Evolutionary conservation across 2,888 invertebrate species (phyloP).

Genomic region (Caenorhabditis angaria): DNA sequence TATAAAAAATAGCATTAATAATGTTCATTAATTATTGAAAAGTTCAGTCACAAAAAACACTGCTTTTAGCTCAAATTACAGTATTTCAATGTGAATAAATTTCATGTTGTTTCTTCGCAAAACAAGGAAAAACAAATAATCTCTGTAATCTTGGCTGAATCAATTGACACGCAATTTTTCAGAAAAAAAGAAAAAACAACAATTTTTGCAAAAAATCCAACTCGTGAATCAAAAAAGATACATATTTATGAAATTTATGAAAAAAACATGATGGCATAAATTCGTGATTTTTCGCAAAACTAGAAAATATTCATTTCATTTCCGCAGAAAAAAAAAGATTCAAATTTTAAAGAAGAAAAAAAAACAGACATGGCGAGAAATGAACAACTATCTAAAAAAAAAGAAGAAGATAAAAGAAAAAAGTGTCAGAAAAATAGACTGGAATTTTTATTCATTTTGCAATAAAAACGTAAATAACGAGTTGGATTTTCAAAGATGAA

Average conservation of each 20-base stretch:
- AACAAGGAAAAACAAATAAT: not conserved
- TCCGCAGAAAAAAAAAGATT: conserved; percentile 9
- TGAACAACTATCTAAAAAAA: not conserved
- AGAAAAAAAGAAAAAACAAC: not conserved
- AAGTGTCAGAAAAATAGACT: conserved; percentile 3
- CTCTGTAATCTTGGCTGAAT: not conserved
- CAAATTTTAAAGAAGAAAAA: not conserved
- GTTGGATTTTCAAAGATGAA: not conserved
- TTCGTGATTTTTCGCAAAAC: not conserved
- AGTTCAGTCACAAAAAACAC: too few relatives aligned
- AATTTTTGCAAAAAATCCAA: not conserved
- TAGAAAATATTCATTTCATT: conserved; percentile 13
- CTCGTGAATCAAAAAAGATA: not conserved
- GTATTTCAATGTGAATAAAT: too few relatives aligned
- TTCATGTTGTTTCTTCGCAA: not conserved
- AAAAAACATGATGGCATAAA: too few relatives aligned
- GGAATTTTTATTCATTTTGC: not conserved
- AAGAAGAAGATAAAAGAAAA: not conserved
- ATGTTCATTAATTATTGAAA: too few relatives aligned
- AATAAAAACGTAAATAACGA: not conserved
- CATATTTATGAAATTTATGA: not conserved
- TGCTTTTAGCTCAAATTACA: too few relatives aligned
- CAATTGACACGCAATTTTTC: not conserved
- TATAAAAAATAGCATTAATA: too few relatives aligned
- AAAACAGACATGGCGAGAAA: not conserved